Evolutionary conservation across 2,113 vertebrate species (phyloP).

Genomic region (Polyodon spathula): DNA sequence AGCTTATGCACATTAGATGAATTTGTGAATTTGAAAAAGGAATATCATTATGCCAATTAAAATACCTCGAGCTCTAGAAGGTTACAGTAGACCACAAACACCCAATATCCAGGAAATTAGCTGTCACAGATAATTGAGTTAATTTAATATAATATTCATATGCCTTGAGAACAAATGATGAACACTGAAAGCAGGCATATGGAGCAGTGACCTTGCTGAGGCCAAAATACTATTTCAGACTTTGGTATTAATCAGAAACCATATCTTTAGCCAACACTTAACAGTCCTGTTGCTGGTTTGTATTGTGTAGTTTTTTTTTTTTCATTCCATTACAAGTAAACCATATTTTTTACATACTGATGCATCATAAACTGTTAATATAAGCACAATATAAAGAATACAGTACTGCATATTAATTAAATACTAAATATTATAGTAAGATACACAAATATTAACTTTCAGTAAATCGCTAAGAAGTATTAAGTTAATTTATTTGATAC

Average conservation of each 20-base stretch:
- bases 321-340: too few species aligned
- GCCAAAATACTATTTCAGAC: conserved; percentile 9
- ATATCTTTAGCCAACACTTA: not conserved
- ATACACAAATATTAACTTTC: too few species aligned
- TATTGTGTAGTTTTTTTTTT: not conserved
- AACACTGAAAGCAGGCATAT: conserved; percentile 47
- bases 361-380: too few species aligned
- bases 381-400: too few species aligned
- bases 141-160: conserved; percentile 36
- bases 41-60: conserved; percentile 16
- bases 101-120: conserved; percentile 49
- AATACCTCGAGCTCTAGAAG: conserved; percentile 13
- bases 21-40: not conserved
- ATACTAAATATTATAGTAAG: too few species aligned
- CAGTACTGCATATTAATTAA: too few species aligned
- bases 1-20: not conserved
- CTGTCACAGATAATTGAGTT: conserved; percentile 51
- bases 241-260: not conserved
- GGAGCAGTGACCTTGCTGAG: conserved; percentile 39
- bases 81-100: conserved; percentile 24
- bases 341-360: too few species aligned
- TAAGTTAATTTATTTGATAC: too few species aligned
- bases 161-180: conserved; percentile 38
- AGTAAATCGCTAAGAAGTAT: too few species aligned
- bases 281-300: not conserved